Evolutionary conservation across 2,888 invertebrate species (phyloP), one percentile per base, ranked within the genome.

Genomic region (Piscicola geometra): DNA sequence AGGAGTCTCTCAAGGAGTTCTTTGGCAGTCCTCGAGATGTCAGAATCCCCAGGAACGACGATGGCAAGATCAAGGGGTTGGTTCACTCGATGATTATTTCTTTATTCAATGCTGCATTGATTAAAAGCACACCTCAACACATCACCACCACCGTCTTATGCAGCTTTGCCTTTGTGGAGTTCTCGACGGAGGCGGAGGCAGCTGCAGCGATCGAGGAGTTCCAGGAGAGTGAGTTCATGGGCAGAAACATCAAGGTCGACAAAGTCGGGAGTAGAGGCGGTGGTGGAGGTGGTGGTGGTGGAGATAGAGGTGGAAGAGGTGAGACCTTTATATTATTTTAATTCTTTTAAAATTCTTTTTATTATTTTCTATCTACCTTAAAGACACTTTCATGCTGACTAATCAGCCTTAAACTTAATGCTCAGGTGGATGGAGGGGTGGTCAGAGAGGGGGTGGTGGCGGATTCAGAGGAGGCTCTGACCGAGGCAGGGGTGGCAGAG

Each of bases 261-360:
- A 41, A 32, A 33, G 67, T 41, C 32, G 75, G 70, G 0, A 32
- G 25, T 12, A 18, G 64, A n/a, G 30, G 66, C 18, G 32, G 64
- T 5, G 70, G 77, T 12, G 69, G 77, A 76, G 69, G 76, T 32
- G 33, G 77, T 50, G 75, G 75, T 35, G 75, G 76, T 32, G 32
- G 75, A 30, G 47, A 30, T 9, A 2, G 41, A 1, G 41, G 60
- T 1, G 41, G 41, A 9, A 21, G 60, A 5, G 60, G 60, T 47
- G 21, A 47, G 9, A 47, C 50, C 50, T 15, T 47, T 9, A 15
- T 47, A 15, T 15, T 15, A 56, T 25, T 56, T 56, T 18, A 56
- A 56, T 56, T 56, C 5, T 25, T 15, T 15, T 15, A 47, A 47
- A 47, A 21, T 21, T 15, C 21, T 47, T 47, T 47, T 47, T 47